Evolutionary conservation across 1,140 invertebrate species (phyloP).

Genomic region (Trichoplusia ni): DNA sequence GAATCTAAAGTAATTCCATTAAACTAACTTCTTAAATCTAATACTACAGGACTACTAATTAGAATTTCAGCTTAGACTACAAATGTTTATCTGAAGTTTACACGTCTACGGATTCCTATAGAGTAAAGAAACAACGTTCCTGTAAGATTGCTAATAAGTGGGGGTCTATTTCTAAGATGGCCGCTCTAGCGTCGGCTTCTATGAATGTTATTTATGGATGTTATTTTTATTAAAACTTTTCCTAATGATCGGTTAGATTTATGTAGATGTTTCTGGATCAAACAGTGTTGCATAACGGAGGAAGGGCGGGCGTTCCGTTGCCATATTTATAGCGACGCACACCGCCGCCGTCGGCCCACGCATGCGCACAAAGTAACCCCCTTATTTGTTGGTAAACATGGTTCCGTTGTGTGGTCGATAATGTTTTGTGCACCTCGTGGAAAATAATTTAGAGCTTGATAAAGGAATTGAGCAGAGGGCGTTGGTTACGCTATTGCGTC

Average conservation of each 20-base stretch:
- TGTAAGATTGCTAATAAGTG: conserved; percentile 21
- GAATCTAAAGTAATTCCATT: no score
- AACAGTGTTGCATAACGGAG: conserved; percentile 62
- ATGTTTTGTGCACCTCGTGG: conserved; percentile 45
- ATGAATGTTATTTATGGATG: conserved; percentile 25
- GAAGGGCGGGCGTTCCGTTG: conserved; percentile 45
- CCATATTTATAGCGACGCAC: conserved; percentile 66
- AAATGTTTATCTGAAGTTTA: neutral
- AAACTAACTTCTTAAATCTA: no score
- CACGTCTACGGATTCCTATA: neutral
- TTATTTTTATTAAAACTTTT: conserved; percentile 34
- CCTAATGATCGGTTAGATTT: conserved; percentile 32
- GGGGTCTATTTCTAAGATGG: conserved; percentile 21
- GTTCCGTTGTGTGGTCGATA: conserved; percentile 70
- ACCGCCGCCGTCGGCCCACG: conserved; percentile 52
- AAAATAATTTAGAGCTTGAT: conserved; percentile 37
- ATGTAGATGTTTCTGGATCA: conserved; percentile 57
- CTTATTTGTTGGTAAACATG: conserved; percentile 72
- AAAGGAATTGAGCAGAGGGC: conserved; percentile 15
- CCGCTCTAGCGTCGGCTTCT: neutral
- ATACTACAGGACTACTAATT: neutral
- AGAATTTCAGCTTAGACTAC: neutral
- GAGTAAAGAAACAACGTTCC: conserved; percentile 7
- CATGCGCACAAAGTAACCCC: conserved; percentile 38
- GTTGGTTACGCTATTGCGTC: neutral